These are phyloP conservation scores for Lycia hirtaria DNA, from an alignment of 2,888 invertebrate species.

Conservation along the genomic window DNA sequence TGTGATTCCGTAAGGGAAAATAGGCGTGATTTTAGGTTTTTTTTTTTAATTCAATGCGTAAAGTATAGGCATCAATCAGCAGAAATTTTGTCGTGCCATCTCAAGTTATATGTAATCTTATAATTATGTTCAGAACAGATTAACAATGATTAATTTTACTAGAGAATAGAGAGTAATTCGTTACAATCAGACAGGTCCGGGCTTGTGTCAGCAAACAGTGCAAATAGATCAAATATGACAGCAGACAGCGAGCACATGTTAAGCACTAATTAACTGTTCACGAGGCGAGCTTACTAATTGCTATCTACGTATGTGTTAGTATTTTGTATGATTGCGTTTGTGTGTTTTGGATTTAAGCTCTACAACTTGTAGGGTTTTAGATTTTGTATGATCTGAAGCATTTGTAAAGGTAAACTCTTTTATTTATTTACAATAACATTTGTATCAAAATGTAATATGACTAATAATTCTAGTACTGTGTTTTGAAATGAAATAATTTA, in stretches of 20 bases:
- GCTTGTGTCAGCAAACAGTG: slow-evolving; percentile 13
- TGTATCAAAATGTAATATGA: too few species aligned
- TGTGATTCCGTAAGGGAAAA: too few species aligned
- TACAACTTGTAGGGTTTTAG: slow-evolving; percentile 3
- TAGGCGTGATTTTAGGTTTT: too few species aligned
- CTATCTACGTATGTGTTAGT: slow-evolving; percentile 19
- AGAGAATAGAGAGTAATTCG: not conserved
- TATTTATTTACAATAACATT: too few species aligned
- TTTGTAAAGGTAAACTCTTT: not conserved
- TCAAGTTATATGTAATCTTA: too few species aligned
- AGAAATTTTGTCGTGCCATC: too few species aligned
- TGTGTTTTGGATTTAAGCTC: slow-evolving; percentile 1
- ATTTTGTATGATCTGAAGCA: not conserved
- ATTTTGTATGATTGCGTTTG: not conserved
- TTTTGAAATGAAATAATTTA: too few species aligned
- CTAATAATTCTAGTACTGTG: too few species aligned
- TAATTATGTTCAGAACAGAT: too few species aligned
- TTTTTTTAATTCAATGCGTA: too few species aligned
- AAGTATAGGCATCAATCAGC: too few species aligned
- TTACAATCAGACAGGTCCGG: not conserved
- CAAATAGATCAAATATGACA: slow-evolving; percentile 37
- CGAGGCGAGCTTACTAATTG: slow-evolving; percentile 39
- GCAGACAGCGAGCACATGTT: slow-evolving; percentile 34
- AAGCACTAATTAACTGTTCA: slow-evolving; percentile 42
- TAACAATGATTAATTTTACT: not conserved